These are phyloP conservation scores for Anguilla japonica DNA, from an alignment of 2,113 vertebrate genomes.

Conservation along the genomic window DNA sequence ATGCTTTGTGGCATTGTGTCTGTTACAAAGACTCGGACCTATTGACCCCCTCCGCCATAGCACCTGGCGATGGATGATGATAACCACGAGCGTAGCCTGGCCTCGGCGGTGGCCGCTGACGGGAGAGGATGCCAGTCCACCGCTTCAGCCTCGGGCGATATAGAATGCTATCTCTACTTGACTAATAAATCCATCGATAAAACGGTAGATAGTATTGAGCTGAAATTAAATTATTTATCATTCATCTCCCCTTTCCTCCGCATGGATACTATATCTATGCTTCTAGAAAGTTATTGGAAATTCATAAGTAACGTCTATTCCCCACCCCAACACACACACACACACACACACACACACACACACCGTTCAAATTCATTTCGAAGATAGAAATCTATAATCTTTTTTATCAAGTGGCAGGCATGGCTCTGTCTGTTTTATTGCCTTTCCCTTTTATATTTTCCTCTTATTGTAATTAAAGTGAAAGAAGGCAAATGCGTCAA, in stretches of 20 bases:
- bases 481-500: background rate
- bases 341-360: background rate
- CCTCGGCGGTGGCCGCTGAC: slow-evolving; percentile 32
- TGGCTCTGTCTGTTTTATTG: slow-evolving; percentile 13
- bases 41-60: slow-evolving; percentile 61
- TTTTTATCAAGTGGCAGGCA: slow-evolving; percentile 26
- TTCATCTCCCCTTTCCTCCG: slow-evolving; percentile 9
- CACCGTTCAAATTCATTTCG: slow-evolving; percentile 29
- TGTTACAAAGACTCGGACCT: slow-evolving; percentile 54
- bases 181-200: slow-evolving; percentile 36
- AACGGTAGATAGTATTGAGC: slow-evolving; percentile 27
- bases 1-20: slow-evolving; percentile 50
- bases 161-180: slow-evolving; percentile 10
- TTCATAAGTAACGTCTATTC: slow-evolving; percentile 13
- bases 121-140: slow-evolving; percentile 1
- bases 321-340: background rate
- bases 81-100: slow-evolving; percentile 52
- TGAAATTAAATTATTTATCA: slow-evolving; percentile 33
- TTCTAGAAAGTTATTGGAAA: slow-evolving; percentile 25
- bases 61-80: slow-evolving; percentile 75
- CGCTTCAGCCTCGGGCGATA: slow-evolving; percentile 3
- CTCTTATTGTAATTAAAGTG: slow-evolving; percentile 18
- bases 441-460: background rate
- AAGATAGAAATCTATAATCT: slow-evolving; percentile 26
- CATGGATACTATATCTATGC: slow-evolving; percentile 20